These are phyloP conservation scores for Polypedilum vanderplanki DNA, from an alignment of 1,140 invertebrate species.

Conservation along the genomic window DNA sequence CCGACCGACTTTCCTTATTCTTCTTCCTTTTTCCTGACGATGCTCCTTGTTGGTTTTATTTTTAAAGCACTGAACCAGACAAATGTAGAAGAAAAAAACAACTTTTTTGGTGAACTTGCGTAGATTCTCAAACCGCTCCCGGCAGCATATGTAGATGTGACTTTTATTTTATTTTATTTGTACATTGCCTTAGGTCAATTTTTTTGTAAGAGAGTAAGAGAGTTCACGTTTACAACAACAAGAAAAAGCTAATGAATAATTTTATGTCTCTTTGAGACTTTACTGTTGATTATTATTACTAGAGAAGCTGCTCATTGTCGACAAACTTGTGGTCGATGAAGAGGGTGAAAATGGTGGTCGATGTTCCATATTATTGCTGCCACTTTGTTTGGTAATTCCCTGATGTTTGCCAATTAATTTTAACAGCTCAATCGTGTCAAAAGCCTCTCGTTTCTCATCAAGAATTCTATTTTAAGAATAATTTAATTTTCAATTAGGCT, in stretches of 20 bases:
- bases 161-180: background rate
- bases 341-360: background rate
- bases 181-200: background rate
- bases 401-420: conserved; percentile 42
- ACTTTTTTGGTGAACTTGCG: conserved; percentile 21
- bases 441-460: conserved; percentile 71
- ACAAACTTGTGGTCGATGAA: background rate
- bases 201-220: background rate
- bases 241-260: background rate
- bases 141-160: background rate
- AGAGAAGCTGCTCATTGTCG: conserved; percentile 21
- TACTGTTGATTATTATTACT: conserved; percentile 20
- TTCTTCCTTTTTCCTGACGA: background rate
- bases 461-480: conserved; percentile 48
- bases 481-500: background rate
- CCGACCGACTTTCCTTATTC: background rate
- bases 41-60: background rate
- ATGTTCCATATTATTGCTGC: background rate
- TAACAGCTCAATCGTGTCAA: conserved; percentile 73
- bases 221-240: background rate
- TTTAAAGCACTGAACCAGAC: background rate
- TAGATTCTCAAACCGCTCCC: conserved; percentile 14
- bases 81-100: background rate
- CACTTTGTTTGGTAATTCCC: background rate
- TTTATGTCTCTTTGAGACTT: background rate